phyloP scores from a whole-genome alignment of 2,797 vertebrate species.

The Parauchenoglanis ngamensis region DNA sequence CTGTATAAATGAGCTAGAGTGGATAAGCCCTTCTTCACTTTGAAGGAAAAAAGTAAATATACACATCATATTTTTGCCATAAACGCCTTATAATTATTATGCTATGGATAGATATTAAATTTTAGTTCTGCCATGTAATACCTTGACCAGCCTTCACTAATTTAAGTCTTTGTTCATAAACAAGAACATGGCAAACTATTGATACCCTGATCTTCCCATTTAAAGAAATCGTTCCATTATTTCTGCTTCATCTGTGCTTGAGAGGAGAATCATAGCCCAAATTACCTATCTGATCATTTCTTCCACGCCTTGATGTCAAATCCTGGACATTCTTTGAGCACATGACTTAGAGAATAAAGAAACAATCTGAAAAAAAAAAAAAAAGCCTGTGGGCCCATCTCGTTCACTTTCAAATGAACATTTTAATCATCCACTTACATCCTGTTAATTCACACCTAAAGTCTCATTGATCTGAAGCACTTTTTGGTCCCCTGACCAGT shows the following conservation, averaged over 20 bases:
- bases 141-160: too few relatives aligned
- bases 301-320: conserved; percentile 14
- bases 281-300: conserved; percentile 13
- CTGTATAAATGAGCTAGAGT: not conserved
- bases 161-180: not conserved
- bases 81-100: not conserved
- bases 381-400: not conserved
- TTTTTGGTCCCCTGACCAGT: not conserved
- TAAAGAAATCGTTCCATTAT: not conserved
- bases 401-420: conserved; percentile 14
- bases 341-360: conserved; percentile 32
- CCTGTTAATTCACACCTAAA: conserved; percentile 13
- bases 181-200: not conserved
- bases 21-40: not conserved
- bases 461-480: conserved; percentile 5
- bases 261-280: not conserved
- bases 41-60: not conserved
- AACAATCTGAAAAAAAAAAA: conserved; percentile 18
- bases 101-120: not conserved
- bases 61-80: too few relatives aligned
- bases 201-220: not conserved
- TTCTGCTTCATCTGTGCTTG: not conserved
- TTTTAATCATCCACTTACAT: conserved; percentile 38
- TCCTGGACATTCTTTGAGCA: conserved; percentile 14
- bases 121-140: not conserved